Base-by-base conservation (phyloP, 2,113 vertebrate genomes). In the Casuarius casuarius region DNA sequence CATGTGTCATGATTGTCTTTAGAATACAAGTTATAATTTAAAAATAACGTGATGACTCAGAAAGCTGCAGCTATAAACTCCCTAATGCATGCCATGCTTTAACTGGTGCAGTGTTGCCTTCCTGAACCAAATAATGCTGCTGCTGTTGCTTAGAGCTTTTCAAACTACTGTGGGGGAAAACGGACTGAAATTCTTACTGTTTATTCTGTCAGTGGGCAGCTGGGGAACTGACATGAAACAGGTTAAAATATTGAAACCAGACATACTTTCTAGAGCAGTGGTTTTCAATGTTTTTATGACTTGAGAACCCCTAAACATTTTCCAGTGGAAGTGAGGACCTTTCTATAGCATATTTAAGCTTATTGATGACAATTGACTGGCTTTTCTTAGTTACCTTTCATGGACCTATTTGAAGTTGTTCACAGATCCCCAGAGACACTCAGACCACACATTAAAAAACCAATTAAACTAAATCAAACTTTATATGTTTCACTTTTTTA, bases 231-330 rank as follows among this genome's bases (percentile, higher is more conserved):
- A 92, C 89, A 85, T 61, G 94, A 94, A 95, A 70, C 93, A 95
- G 93, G 84, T 76, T 84, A 66, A 76, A 97, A 79, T 48, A 13
- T 42, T 91, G 84, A 90, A 90, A 76, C 38, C 86, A 96, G 92
- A 62, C 1, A 1, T 51, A 38, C 77, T 58, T 95, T 95, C 90
- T 92, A 76, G 89, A 95, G 71, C 66, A 56, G 66, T 14, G 21
- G 17, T 54, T 91, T 91, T 85, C 84, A 46, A 5, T 66, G 87
- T 61, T 94, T 96, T 92, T 91, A 70, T 93, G 77, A 26, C 66
- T 87, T 87, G 81, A 63, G 89, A 95, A 68, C 12, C 18, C 38
- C 44, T 73, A 44, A 91, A 79, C 4, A 2, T 95, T 92, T 73
- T 87, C 51, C 77, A 35, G 38, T 79, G 62, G 58, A 79, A 94